Conservation (phyloP, 2,797 vertebrate species). For the Lepus townsendii region DNA sequence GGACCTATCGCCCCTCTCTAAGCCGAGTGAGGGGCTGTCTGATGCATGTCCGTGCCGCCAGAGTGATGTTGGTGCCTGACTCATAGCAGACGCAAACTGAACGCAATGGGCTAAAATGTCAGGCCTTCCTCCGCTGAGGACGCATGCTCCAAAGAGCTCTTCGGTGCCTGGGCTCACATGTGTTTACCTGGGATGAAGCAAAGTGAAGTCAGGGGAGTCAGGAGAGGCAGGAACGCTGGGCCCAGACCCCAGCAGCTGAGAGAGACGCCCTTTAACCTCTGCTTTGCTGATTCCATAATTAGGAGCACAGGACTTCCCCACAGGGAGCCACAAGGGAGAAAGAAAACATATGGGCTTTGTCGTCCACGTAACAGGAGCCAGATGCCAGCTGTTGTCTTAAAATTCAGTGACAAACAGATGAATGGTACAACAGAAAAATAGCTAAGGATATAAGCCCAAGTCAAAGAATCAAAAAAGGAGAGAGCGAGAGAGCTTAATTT, state of each 20-base stretch:
- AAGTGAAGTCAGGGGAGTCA: neutral
- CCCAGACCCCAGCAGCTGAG: neutral
- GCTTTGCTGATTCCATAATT: neutral
- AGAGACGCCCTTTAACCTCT: neutral
- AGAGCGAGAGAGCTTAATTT: no score
- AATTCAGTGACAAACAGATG: neutral
- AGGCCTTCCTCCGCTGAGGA: neutral
- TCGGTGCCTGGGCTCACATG: neutral
- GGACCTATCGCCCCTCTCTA: neutral
- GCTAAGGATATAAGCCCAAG: neutral
- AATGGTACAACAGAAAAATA: neutral
- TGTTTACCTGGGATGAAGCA: neutral
- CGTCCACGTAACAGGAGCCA: neutral
- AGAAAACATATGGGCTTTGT: neutral
- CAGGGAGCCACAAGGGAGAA: no score
- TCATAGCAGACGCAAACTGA: neutral
- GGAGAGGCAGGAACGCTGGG: neutral
- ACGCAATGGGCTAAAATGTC: neutral
- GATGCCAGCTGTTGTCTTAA: neutral
- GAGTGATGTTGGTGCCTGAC: neutral
- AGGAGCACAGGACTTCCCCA: neutral
- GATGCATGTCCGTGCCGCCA: neutral
- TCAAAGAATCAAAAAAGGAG: neutral
- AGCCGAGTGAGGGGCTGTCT: neutral
- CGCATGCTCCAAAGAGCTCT: no score